Evolutionary conservation across 2,797 vertebrate species (phyloP).

Genomic region (Pygocentrus nattereri): DNA sequence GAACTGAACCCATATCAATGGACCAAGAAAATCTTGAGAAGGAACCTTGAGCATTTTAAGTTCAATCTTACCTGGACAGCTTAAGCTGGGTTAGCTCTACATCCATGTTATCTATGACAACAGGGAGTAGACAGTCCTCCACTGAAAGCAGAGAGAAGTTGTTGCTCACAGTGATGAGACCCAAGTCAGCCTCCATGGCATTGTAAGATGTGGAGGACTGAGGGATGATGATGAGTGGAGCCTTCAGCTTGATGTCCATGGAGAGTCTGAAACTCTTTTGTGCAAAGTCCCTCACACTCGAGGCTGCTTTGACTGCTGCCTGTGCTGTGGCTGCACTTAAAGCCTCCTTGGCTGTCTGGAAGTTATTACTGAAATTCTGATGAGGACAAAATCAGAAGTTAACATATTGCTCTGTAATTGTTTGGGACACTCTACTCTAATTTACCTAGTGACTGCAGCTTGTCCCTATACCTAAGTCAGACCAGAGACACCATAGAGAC

Average conservation of each 20-base stretch:
- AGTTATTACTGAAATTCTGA: constrained; percentile 86
- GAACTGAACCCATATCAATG: neutral
- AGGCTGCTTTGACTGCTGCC: constrained; percentile 93
- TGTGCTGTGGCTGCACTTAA: constrained; percentile 89
- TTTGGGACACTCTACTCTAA: neutral
- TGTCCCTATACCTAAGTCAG: no score
- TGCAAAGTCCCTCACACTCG: constrained; percentile 89
- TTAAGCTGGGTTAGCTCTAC: constrained; percentile 90
- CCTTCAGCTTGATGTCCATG: constrained; percentile 88
- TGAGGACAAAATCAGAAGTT: neutral
- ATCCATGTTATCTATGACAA: constrained; percentile 88
- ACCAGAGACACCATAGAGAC: no score
- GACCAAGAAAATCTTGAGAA: neutral
- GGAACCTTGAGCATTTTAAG: neutral
- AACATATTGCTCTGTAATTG: neutral
- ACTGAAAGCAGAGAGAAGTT: constrained; percentile 79
- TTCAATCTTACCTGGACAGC: constrained; percentile 83
- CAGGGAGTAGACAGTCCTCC: constrained; percentile 82
- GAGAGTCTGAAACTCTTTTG: constrained; percentile 91
- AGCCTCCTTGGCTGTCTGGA: constrained; percentile 88
- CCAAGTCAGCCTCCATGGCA: constrained; percentile 90
- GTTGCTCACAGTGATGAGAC: constrained; percentile 88
- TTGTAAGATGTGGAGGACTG: constrained; percentile 87
- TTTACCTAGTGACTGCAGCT: no score
- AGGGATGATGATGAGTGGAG: constrained; percentile 91